phyloP scores from a whole-genome alignment of 2,888 invertebrate genomes.

The Polietes domitor region DNA sequence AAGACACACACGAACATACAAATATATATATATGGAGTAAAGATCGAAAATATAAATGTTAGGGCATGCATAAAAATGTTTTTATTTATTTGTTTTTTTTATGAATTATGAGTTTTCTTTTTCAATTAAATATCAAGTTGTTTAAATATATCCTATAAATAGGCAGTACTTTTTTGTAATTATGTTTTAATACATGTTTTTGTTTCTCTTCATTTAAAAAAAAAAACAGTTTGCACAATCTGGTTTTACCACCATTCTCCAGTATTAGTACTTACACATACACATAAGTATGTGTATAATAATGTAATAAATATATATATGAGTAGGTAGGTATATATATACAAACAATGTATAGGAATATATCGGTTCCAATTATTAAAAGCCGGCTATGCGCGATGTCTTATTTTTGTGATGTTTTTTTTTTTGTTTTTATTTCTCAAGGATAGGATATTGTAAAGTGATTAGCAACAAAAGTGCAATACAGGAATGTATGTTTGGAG shows the following conservation, averaged over 20 bases:
- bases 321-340: neutral
- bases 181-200: neutral
- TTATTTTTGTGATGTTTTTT: too few relatives aligned
- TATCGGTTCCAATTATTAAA: neutral
- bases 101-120: constrained; percentile 21
- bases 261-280: neutral
- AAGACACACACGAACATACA: constrained; percentile 18
- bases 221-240: neutral
- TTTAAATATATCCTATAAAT: constrained; percentile 34
- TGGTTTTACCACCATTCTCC: neutral
- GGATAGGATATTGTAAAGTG: too few relatives aligned
- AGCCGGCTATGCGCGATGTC: too few relatives aligned
- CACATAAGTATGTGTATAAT: neutral
- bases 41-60: constrained; percentile 15
- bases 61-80: constrained; percentile 15
- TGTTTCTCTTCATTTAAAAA: too few relatives aligned
- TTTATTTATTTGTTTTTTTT: constrained; percentile 18
- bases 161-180: constrained; percentile 34
- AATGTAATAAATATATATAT: neutral
- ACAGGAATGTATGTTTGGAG: too few relatives aligned
- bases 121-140: constrained; percentile 15
- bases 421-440: too few relatives aligned
- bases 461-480: too few relatives aligned
- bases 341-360: constrained; percentile 19
- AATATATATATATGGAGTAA: constrained; percentile 24